Evolutionary conservation across 1,140 invertebrate species (phyloP), one percentile per base, ranked within the genome.

Genomic region (Sesamia nonagrioides): DNA sequence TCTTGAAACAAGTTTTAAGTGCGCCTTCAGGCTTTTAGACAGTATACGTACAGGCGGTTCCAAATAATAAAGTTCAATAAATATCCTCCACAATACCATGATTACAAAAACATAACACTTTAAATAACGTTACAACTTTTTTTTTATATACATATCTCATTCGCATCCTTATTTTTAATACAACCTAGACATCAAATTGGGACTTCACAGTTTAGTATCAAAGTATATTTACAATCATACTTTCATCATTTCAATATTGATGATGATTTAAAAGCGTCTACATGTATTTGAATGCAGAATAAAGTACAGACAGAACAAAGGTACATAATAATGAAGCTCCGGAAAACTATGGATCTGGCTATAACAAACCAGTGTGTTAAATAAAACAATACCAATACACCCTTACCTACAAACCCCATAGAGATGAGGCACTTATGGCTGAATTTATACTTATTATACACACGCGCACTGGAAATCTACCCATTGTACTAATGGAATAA

Each of bases 61-160:
- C 6, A 33, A 33, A 56, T 1, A 27, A 56, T 56, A 56, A 56
- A 27, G 8, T 27, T 56, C 52, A 63, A 63, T 63, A 63, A 42
- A 63, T 63, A 42, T 63, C 60, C 37, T 56, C 37, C 60, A 63
- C 37, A 63, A 63, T 63, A 42, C 9, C n/a, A 63, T 56, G 15
- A 48, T 15, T 48, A 21, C 11, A 56, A 21, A 27, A 56, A 56
- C 21, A 56, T 27, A 27, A 33, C 54, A 18, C 37, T 33, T 27
- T 33, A 58, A 58, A 15, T 58, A 58, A 33, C 5, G 27, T 58
- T 58, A 0, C 42, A 40, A 42, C 6, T 15, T 18, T 8, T 8
- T 17, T 21, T 13, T 63, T 18, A 40, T 18, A 37, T 61, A 61
- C 58, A 11, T 63, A 42, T 15, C 60, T 63, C 60, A 9, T 63